Evolutionary conservation across 2,797 vertebrate genomes (phyloP), one percentile per base, ranked within the genome.

Genomic region (Chaenodraco wilsoni): DNA sequence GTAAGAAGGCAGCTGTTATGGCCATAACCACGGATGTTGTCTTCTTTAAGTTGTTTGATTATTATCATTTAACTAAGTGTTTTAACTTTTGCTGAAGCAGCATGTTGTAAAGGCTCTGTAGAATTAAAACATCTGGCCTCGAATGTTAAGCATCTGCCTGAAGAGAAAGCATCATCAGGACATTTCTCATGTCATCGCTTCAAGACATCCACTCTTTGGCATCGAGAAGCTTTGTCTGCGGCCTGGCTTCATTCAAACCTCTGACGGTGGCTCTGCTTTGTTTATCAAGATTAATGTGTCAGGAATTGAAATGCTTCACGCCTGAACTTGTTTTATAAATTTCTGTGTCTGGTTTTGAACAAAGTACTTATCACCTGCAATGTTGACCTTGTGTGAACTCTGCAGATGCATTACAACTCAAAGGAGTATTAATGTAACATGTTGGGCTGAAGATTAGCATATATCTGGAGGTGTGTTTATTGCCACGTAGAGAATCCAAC

Each of bases 241-340:
- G 55, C 31, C 7, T 44, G 2, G 31, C 3, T 72, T 31, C 6
- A 54, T 59, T 44, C 41, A 56, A 65, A 61, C 16, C 12, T 69
- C 56, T 76, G 15, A 62, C 13, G 76, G 27, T 41, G 1, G 58
- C 15, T 73, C 66, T 51, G 55, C 0, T 60, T 69, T 73, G 49
- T 76, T 69, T 63, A 50, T n/a, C 16, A 15, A 54, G 69, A 56
- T 40, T 11, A 46, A 50, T 17, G 56, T 33, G 16, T 69, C 43
- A 23, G 27, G 15, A 14, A 58, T 3, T 41, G 21, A 57, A 50
- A 19, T 8, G 23, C 44, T 55, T 65, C 44, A 66, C 56, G 37
- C 31, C 40, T 57, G 8, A 19, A 52, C 45, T 58, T 78, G 44
- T 37, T 49, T 54, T 50, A n/a, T 15, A 33, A 52, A 41, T 44